phyloP scores from a whole-genome alignment of 1,140 invertebrate genomes.

The Drosophila triauraria region DNA sequence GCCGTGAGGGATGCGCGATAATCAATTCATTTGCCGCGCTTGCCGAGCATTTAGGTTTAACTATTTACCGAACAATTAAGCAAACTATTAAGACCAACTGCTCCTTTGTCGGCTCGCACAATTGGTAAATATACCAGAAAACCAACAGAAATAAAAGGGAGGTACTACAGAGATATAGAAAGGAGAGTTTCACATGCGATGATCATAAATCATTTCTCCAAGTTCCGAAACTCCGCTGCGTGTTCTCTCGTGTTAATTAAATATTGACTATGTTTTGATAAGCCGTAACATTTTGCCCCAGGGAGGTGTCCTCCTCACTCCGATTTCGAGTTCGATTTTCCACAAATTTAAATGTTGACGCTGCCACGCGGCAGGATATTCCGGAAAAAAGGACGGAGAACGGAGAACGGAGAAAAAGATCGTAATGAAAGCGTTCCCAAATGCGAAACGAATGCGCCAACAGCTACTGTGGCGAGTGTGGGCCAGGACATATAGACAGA shows the following conservation, averaged over 20 bases:
- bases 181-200: slow-evolving; percentile 54
- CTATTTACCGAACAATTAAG: slow-evolving; percentile 50
- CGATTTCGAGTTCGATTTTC: slow-evolving; percentile 54
- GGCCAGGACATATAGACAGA: slow-evolving; percentile 42
- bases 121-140: slow-evolving; percentile 44
- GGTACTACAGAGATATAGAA: slow-evolving; percentile 14
- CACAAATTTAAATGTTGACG: slow-evolving; percentile 64
- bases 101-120: slow-evolving; percentile 65
- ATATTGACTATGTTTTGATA: slow-evolving; percentile 84
- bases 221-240: slow-evolving; percentile 53
- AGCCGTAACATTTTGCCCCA: slow-evolving; percentile 66
- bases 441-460: slow-evolving; percentile 81
- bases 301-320: slow-evolving; percentile 41
- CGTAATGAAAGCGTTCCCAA: slow-evolving; percentile 84
- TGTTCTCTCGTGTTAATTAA: slow-evolving; percentile 77
- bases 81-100: slow-evolving; percentile 53
- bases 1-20: slow-evolving; percentile 40
- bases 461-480: slow-evolving; percentile 75
- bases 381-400: slow-evolving; percentile 22
- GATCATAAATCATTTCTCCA: slow-evolving; percentile 73
- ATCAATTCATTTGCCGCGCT: slow-evolving; percentile 48
- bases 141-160: slow-evolving; percentile 4
- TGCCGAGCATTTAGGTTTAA: slow-evolving; percentile 47
- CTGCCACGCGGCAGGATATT: slow-evolving; percentile 58
- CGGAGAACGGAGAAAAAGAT: neutral